A percentile compares a stretch with the other conserved stretches of the same genome.
Conservation (phyloP, 2,113 vertebrate genomes). For the Peromyscus maniculatus region DNA sequence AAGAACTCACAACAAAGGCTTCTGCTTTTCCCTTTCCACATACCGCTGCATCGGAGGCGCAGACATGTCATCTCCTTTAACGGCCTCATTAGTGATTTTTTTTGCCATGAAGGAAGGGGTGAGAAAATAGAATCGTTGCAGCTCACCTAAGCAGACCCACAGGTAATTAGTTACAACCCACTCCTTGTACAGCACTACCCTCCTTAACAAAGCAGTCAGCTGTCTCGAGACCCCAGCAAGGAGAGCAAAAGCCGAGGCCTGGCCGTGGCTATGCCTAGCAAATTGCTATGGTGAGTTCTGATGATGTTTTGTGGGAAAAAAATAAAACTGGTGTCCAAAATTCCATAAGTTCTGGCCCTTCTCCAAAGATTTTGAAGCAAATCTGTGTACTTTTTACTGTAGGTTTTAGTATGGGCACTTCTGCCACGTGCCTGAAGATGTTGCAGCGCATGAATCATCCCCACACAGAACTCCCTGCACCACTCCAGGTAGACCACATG, state of each 20-base stretch:
- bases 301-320: not conserved
- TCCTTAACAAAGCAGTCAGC: not conserved
- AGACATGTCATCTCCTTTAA: conserved; percentile 42
- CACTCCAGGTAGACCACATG: not conserved
- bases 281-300: not conserved
- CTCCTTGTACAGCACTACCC: fast-evolving
- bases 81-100: conserved; percentile 37
- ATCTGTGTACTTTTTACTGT: not conserved
- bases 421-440: not conserved
- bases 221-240: not conserved
- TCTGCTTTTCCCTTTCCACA: conserved; percentile 76
- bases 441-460: not conserved
- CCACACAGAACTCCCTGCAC: not conserved
- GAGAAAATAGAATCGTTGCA: conserved; percentile 4
- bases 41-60: not conserved
- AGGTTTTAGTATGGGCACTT: not conserved
- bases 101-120: not conserved
- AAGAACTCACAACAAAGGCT: conserved; percentile 72
- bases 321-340: conserved; percentile 39
- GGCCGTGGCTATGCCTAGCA: not conserved
- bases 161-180: conserved; percentile 21
- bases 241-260: not conserved
- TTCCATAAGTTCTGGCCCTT: not conserved
- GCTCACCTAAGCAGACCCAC: not conserved
- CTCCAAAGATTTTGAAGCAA: not conserved